phyloP scores from a whole-genome alignment of 2,797 vertebrate genomes.

The Ptychadena robeensis region DNA sequence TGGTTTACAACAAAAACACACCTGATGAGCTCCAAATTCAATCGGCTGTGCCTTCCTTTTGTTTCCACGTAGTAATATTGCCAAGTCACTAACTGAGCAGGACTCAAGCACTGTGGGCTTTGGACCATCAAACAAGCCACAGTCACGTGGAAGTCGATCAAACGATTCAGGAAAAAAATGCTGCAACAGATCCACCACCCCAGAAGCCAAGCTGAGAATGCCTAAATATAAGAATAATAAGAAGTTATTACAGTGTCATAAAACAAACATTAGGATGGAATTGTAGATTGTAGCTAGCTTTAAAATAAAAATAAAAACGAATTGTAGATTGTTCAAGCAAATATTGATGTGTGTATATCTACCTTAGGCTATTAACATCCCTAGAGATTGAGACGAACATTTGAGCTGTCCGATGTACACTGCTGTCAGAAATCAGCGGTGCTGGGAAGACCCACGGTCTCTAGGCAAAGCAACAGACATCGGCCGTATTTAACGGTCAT shows the following conservation, averaged over 20 bases:
- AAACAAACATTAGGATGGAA: too few species aligned
- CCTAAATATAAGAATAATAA: slow-evolving; percentile 66
- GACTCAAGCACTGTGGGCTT: slow-evolving; percentile 78
- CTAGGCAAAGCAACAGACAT: too few species aligned
- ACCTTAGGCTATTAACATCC: too few species aligned
- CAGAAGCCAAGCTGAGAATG: slow-evolving; percentile 78
- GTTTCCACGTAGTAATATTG: slow-evolving; percentile 80
- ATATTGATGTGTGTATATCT: too few species aligned
- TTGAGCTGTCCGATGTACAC: too few species aligned
- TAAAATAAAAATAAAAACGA: too few species aligned
- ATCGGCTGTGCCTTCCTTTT: slow-evolving; percentile 83
- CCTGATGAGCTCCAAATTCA: slow-evolving; percentile 85
- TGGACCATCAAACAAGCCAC: slow-evolving; percentile 80
- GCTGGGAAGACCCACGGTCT: too few species aligned
- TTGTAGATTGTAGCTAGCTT: too few species aligned
- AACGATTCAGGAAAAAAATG: slow-evolving; percentile 82
- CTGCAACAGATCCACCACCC: slow-evolving; percentile 81
- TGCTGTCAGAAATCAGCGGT: too few species aligned
- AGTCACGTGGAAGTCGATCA: slow-evolving; percentile 79
- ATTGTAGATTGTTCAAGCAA: too few species aligned
- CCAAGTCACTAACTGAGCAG: slow-evolving; percentile 80
- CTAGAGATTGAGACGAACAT: too few species aligned
- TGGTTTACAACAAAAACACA: slow-evolving; percentile 53
- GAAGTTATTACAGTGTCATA: background rate
- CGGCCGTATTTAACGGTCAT: too few species aligned